Evolutionary conservation across 2,888 invertebrate genomes (phyloP).

Genomic region (Sabellastarte sp.): DNA sequence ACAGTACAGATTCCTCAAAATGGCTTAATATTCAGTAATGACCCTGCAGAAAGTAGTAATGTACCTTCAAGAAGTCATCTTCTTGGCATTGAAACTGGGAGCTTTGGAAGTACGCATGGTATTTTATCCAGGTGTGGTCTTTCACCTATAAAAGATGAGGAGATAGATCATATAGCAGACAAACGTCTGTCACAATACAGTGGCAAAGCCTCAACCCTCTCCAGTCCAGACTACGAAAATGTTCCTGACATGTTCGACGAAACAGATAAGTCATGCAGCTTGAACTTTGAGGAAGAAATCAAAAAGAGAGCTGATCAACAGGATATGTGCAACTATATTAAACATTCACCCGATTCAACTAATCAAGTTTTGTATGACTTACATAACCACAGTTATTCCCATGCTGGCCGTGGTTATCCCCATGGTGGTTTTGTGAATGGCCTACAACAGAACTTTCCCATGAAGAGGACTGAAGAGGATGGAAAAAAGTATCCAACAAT

Average conservation of each 20-base stretch:
- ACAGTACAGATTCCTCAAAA: background rate
- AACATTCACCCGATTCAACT: conserved; percentile 42
- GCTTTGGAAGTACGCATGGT: no score
- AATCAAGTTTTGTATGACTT: conserved; percentile 44
- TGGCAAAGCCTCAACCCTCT: background rate
- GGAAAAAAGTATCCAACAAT: no score
- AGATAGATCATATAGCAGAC: background rate
- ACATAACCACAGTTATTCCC: conserved; percentile 42
- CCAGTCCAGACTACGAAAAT: no score
- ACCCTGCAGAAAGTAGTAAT: no score
- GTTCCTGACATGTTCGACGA: background rate
- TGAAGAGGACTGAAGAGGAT: background rate
- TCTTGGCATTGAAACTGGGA: no score
- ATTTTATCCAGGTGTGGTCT: no score
- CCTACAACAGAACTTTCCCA: background rate
- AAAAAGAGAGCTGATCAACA: background rate
- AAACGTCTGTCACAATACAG: no score
- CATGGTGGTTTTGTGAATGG: conserved; percentile 34
- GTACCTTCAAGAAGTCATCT: no score
- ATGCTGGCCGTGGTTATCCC: conserved; percentile 47
- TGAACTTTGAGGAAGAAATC: no score
- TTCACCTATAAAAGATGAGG: no score
- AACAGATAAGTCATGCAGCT: background rate
- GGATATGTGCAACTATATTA: conserved; percentile 17
- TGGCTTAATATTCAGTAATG: no score